phyloP scores from a whole-genome alignment of 1,140 invertebrate genomes.

The Babylonia areolata region DNA sequence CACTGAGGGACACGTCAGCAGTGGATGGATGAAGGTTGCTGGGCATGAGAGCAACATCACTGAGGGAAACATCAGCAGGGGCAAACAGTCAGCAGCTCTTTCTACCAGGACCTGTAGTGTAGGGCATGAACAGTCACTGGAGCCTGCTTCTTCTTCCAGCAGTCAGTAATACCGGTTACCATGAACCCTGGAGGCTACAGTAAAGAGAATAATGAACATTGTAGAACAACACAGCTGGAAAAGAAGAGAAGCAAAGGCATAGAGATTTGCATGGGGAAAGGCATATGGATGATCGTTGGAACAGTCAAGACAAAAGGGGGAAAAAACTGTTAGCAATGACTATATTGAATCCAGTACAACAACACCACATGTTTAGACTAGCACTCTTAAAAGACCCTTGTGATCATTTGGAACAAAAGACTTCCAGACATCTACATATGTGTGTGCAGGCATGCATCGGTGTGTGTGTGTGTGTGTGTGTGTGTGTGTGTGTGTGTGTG shows the following conservation, averaged over 20 bases:
- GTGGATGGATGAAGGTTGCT: background rate
- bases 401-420: too few relatives aligned
- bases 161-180: background rate
- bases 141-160: background rate
- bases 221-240: too few relatives aligned
- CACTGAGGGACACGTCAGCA: too few relatives aligned
- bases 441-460: too few relatives aligned
- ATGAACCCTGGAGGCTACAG: constrained; percentile 34
- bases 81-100: background rate
- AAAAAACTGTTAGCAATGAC: background rate
- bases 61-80: background rate
- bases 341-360: too few relatives aligned
- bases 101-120: background rate
- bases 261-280: background rate
- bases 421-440: too few relatives aligned
- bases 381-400: too few relatives aligned
- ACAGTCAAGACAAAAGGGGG: background rate
- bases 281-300: background rate
- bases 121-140: constrained; percentile 11
- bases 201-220: background rate
- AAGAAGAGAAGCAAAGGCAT: too few relatives aligned
- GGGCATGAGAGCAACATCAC: background rate
- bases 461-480: too few relatives aligned
- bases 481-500: too few relatives aligned
- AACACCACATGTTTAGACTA: too few relatives aligned